These are phyloP conservation scores for Tapirus indicus DNA, from an alignment of 2,797 vertebrate genomes.

Conservation along the genomic window DNA sequence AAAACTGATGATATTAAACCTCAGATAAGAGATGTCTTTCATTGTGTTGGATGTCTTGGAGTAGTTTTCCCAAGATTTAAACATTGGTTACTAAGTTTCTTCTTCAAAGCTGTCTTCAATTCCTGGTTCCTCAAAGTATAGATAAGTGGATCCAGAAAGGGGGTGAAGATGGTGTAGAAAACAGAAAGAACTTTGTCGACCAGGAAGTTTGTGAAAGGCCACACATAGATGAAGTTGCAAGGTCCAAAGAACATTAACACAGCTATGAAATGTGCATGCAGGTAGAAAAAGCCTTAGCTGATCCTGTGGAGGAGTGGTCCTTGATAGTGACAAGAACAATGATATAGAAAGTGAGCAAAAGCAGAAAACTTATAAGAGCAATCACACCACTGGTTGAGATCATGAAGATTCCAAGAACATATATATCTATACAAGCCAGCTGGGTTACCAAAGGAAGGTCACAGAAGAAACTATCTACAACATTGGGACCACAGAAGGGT, in stretches of 20 bases:
- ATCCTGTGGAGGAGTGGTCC: constrained; percentile 40
- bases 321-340: constrained; percentile 77
- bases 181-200: constrained; percentile 83
- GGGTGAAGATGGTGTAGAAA: constrained; percentile 83
- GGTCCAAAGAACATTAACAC: constrained; percentile 84
- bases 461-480: constrained; percentile 81
- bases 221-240: constrained; percentile 83
- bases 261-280: constrained; percentile 83
- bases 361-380: constrained; percentile 72
- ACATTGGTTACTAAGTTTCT: constrained; percentile 62
- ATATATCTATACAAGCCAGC: constrained; percentile 71
- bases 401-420: constrained; percentile 79
- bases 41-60: neutral
- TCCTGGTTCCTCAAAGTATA: constrained; percentile 83
- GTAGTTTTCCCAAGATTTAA: constrained; percentile 51
- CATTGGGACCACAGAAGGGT: constrained; percentile 79
- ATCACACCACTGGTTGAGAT: constrained; percentile 78
- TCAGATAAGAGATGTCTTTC: neutral
- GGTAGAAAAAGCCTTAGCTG: constrained; percentile 80
- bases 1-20: neutral
- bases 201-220: constrained; percentile 77
- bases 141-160: constrained; percentile 84
- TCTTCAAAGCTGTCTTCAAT: constrained; percentile 73
- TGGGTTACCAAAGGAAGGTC: constrained; percentile 80
- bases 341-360: constrained; percentile 77